Evolutionary conservation across 2,797 vertebrate species (phyloP), one percentile per base, ranked within the genome.

Genomic region (Siniperca scherzeri): DNA sequence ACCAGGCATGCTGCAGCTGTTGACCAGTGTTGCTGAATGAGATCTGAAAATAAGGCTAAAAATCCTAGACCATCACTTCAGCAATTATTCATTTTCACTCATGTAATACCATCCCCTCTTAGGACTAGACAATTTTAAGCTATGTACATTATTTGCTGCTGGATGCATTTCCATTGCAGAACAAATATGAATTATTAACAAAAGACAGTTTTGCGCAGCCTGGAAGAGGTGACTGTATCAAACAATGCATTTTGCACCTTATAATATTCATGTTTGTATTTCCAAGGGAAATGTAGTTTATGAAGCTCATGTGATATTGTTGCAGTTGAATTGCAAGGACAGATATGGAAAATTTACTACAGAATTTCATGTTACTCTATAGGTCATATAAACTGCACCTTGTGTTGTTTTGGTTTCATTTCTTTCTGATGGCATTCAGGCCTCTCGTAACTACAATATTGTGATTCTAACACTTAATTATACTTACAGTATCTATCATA

Each of bases 321-420:
- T 94, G 95, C 96, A 96, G 95, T 96, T 97, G 96, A 97, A 96
- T 96, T 97, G 97, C 95, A 97, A 98, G 96, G 95, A 96, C 95
- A 95, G 93, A 93, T 86, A 90, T 90, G 89, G 94, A 84, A 88
- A 82, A 95, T 95, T 95, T 95, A 94, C 80, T 92, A 91, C 84
- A 85, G 92, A 91, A 91, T 86, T 91, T 91, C 91, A 93, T 89
- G 84, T 90, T 80, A 82, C 71, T 87, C 77, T 90, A 79, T 79
- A 86, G 82, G 52, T 90, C 81, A 89, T 84, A 86, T 82, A 71
- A 87, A 91, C 76, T 85, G 85, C 90, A 92, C 87, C 88, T 87
- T 36, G 74, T 87, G 85, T 89, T 57, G 52, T 81, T 89, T 83
- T 81, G 30, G 76, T 87, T 91, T 81, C 65, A 59, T 88, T 88